These are phyloP conservation scores for Pterobdella sp. DNA, from an alignment of 2,888 invertebrate genomes.

Conservation along the genomic window DNA sequence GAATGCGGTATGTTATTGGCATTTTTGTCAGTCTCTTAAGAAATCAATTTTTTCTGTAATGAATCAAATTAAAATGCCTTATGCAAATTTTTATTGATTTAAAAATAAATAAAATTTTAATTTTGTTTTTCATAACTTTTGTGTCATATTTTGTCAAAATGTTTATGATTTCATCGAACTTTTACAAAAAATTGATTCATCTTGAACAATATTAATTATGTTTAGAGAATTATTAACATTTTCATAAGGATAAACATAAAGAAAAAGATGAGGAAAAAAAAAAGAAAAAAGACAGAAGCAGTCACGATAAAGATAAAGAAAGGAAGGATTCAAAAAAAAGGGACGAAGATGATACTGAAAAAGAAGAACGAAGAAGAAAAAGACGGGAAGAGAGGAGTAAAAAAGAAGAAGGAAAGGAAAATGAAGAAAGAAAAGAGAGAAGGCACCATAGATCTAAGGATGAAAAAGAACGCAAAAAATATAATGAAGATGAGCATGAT, in stretches of 20 bases:
- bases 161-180: too few species aligned
- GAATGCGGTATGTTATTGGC: background rate
- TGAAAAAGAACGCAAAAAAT: constrained; percentile 27
- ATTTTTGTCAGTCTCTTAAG: background rate
- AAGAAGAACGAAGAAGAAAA: background rate
- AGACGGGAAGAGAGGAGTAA: constrained; percentile 14
- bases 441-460: background rate
- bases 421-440: background rate
- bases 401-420: constrained; percentile 18
- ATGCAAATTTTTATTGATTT: background rate
- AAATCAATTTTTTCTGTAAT: background rate
- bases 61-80: background rate
- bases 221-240: too few species aligned
- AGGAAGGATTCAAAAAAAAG: background rate
- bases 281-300: background rate
- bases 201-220: too few species aligned
- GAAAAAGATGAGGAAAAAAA: background rate
- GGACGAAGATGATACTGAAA: background rate
- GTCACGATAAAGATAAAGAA: constrained; percentile 6
- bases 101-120: background rate
- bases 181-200: too few species aligned
- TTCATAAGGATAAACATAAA: background rate
- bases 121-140: too few species aligned
- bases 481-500: constrained; percentile 34
- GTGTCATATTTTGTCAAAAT: too few species aligned